Percentiles rank a stretch among this genome's conserved stretches.
These are phyloP conservation scores for Erythrolamprus reginae DNA, from an alignment of 2,113 vertebrate species.

Conservation along the genomic window DNA sequence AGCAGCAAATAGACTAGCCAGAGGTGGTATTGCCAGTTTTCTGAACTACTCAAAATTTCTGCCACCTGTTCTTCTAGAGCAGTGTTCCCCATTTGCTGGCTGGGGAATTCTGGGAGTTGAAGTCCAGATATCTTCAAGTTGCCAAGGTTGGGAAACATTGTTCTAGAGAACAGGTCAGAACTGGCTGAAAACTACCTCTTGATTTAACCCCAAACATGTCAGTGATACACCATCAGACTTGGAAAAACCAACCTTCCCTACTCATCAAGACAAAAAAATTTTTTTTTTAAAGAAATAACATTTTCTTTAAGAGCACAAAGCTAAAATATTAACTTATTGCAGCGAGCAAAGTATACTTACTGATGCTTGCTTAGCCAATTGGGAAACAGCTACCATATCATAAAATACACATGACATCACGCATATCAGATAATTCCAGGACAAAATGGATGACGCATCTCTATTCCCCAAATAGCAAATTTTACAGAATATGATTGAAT, in stretches of 20 bases:
- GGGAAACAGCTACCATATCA: neutral
- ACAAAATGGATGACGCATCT: neutral
- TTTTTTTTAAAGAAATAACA: neutral
- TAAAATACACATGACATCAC: neutral
- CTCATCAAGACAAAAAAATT: neutral
- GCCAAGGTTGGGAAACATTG: no score
- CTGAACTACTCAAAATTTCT: no score
- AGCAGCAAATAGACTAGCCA: no score
- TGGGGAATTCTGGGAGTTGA: no score
- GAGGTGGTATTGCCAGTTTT: no score
- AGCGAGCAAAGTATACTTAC: neutral
- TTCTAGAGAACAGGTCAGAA: no score
- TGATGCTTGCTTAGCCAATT: neutral
- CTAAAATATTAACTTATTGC: neutral
- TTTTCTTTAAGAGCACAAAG: neutral
- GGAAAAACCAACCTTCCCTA: neutral
- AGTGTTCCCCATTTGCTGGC: no score
- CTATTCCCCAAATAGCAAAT: neutral
- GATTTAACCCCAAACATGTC: neutral
- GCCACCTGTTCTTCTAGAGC: no score
- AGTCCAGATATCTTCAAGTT: no score
- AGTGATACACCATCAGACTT: neutral
- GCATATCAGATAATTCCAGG: neutral
- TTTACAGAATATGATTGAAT: neutral
- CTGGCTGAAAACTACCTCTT: no score